Percentiles rank a stretch among this genome's conserved stretches.
Evolutionary conservation across 2,888 invertebrate species (phyloP).

Genomic region (Ophraella communa): DNA sequence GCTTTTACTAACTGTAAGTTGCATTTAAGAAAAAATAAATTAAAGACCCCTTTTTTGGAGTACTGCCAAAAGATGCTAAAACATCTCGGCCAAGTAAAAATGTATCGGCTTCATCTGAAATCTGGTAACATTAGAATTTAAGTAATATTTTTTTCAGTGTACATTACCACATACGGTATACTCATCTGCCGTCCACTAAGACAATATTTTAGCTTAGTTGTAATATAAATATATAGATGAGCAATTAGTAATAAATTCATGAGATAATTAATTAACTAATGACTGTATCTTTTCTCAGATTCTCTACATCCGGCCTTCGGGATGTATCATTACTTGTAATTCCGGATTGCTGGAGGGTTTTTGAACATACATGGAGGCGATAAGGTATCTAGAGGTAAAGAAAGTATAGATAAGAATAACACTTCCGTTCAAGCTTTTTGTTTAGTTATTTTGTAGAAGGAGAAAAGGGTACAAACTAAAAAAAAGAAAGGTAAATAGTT

Average conservation of each 20-base stretch:
- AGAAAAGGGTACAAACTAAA: too few species aligned
- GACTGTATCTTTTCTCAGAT: conserved; percentile 19
- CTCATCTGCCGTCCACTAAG: conserved; percentile 12
- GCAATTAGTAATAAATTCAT: conserved; percentile 11
- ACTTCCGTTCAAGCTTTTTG: too few species aligned
- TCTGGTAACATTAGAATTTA: too few species aligned
- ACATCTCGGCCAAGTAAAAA: too few species aligned
- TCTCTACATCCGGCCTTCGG: conserved; percentile 6
- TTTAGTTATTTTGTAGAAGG: too few species aligned
- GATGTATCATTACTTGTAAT: conserved; percentile 2
- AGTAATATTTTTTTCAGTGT: background rate
- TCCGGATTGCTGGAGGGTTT: background rate
- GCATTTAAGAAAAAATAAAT: too few species aligned
- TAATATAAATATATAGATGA: conserved; percentile 18
- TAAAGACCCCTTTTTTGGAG: too few species aligned
- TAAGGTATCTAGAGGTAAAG: background rate
- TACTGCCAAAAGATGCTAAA: too few species aligned
- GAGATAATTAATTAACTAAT: conserved; percentile 10
- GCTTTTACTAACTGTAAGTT: too few species aligned
- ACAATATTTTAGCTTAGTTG: conserved; percentile 22
- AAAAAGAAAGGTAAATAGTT: too few species aligned
- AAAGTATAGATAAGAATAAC: too few species aligned
- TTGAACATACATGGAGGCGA: background rate
- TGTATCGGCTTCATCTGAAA: too few species aligned
- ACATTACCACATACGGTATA: background rate